A percentile compares a stretch with the other conserved stretches of the same genome.
These are phyloP conservation scores for Corythornis leucogaster DNA, from an alignment of 2,797 vertebrate genomes.

Conservation along the genomic window DNA sequence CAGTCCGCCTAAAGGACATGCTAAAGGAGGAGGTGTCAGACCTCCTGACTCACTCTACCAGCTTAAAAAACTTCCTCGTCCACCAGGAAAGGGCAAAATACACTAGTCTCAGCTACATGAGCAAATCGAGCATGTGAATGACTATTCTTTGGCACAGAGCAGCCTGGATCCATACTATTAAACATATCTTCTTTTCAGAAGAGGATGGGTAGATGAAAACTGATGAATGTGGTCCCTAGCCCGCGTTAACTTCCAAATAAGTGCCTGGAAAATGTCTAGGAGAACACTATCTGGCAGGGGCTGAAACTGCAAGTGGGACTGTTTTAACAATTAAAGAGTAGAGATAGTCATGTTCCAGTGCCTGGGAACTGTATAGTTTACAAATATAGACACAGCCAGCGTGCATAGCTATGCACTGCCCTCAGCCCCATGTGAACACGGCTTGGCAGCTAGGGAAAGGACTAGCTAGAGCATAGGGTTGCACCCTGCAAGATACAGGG, in stretches of 20 bases:
- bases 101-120: neutral
- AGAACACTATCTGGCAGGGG: neutral
- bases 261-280: neutral
- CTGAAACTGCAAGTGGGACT: neutral
- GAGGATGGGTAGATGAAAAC: neutral
- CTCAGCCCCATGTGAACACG: neutral
- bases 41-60: neutral
- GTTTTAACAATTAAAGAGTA: neutral
- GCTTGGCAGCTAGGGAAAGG: neutral
- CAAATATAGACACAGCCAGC: neutral
- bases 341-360: rapidly evolving
- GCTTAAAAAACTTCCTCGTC: neutral
- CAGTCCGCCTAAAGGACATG: neutral
- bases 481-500: neutral
- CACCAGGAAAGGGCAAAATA: neutral
- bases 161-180: neutral
- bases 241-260: neutral
- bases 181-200: neutral
- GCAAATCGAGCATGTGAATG: neutral
- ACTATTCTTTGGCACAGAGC: rapidly evolving
- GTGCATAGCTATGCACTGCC: neutral
- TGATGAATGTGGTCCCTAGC: neutral
- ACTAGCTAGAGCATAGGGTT: neutral
- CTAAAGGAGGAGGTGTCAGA: neutral
- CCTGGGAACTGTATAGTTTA: neutral